Percentiles rank a stretch among this genome's conserved stretches.
Evolutionary conservation across 2,888 invertebrate genomes (phyloP).

Genomic region (Fragum fragum): DNA sequence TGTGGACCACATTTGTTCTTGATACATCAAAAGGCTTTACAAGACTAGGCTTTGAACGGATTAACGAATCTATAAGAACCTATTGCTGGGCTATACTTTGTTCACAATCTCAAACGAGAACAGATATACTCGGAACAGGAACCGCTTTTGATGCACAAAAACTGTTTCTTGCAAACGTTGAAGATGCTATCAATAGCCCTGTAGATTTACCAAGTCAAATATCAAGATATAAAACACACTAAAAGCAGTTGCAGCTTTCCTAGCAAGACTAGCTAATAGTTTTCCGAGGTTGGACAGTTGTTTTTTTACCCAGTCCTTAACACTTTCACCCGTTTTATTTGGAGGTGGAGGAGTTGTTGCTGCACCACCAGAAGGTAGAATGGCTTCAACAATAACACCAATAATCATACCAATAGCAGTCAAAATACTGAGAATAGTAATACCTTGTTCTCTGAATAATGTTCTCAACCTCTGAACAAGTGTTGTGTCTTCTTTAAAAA

Average conservation of each 20-base stretch:
- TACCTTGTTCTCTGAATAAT: conserved; percentile 55
- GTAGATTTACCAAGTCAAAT: too few relatives aligned
- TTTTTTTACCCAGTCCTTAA: conserved; percentile 47
- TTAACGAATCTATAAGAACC: too few relatives aligned
- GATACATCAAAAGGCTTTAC: too few relatives aligned
- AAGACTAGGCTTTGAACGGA: too few relatives aligned
- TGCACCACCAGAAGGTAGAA: conserved; percentile 33
- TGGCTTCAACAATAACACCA: conserved; percentile 45
- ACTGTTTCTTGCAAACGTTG: too few relatives aligned
- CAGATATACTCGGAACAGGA: too few relatives aligned
- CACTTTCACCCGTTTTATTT: conserved; percentile 20
- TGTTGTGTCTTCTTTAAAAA: conserved; percentile 48
- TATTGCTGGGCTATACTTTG: too few relatives aligned
- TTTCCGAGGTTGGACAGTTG: conserved; percentile 36
- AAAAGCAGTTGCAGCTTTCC: conserved; percentile 37
- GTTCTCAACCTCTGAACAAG: conserved; percentile 45
- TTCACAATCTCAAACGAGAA: too few relatives aligned
- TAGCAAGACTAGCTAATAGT: conserved; percentile 36
- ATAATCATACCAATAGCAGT: conserved; percentile 55
- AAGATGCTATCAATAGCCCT: too few relatives aligned
- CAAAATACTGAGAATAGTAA: conserved; percentile 50
- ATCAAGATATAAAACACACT: too few relatives aligned
- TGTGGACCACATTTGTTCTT: too few relatives aligned
- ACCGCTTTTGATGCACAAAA: too few relatives aligned
- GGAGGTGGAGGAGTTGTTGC: conserved; percentile 19